Evolutionary conservation across 2,797 vertebrate genomes (phyloP).

Genomic region (Echeneis naucrates): DNA sequence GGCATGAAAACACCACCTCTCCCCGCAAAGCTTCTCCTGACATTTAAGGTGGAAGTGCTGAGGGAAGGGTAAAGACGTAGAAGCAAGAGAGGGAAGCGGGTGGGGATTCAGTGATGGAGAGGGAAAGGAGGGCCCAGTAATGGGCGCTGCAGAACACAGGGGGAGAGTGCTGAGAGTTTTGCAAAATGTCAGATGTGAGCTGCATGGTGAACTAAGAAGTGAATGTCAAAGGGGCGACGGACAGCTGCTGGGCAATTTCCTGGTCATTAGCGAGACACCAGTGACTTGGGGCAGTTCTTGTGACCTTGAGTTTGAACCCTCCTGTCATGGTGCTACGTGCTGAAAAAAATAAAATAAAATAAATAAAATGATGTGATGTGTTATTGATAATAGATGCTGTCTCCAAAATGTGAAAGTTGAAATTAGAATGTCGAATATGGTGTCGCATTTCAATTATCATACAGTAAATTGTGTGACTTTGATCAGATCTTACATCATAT

Average conservation of each 20-base stretch:
- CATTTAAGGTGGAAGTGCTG: constrained; percentile 59
- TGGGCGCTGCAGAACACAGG: constrained; percentile 2
- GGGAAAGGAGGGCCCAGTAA: not conserved
- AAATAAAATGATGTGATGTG: no score
- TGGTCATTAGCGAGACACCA: constrained; percentile 42
- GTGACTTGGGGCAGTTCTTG: constrained; percentile 27
- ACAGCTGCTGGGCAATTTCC: constrained; percentile 56
- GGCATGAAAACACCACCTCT: constrained; percentile 60
- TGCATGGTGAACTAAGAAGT: constrained; percentile 28
- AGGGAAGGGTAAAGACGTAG: constrained; percentile 16
- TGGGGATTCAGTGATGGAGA: not conserved
- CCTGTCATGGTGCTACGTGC: constrained; percentile 8
- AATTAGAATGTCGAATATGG: not conserved
- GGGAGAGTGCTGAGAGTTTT: constrained; percentile 17
- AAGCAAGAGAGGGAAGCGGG: not conserved
- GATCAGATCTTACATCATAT: no score
- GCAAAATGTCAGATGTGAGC: constrained; percentile 64
- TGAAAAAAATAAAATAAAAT: constrained; percentile 2
- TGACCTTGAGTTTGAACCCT: constrained; percentile 27
- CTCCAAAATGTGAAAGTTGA: not conserved
- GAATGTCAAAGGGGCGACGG: constrained; percentile 51
- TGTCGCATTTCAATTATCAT: no score
- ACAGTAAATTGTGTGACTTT: no score
- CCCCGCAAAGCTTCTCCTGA: constrained; percentile 64
- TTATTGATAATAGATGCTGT: not conserved